Evolutionary conservation across 64 coral and sea anemone species (phyloP).

Genomic region (Orbicella faveolata): DNA sequence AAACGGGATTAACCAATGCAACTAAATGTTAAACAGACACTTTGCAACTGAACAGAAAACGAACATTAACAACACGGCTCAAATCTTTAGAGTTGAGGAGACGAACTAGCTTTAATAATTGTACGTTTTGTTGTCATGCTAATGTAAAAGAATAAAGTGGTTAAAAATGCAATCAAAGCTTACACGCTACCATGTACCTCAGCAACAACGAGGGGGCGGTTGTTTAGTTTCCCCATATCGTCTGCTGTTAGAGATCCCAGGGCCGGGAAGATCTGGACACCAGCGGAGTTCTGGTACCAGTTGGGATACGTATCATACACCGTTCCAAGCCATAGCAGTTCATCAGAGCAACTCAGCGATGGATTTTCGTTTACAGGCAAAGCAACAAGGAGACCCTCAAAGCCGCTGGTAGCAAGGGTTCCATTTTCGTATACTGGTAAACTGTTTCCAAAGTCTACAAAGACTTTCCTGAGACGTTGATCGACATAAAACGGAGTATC

Average conservation of each 20-base stretch:
- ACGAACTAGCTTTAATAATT: background rate
- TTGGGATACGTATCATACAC: background rate
- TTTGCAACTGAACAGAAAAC: too few relatives aligned
- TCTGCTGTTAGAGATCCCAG: background rate
- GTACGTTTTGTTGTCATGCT: background rate
- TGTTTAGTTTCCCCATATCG: background rate
- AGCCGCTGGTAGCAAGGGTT: background rate
- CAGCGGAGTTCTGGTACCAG: conserved; percentile 41
- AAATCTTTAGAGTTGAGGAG: too few relatives aligned
- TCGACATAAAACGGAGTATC: conserved; percentile 53
- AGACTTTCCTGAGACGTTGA: conserved; percentile 2
- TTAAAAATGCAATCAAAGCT: background rate
- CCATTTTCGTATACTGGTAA: conserved; percentile 24
- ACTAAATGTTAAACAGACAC: too few relatives aligned
- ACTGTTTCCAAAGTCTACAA: conserved; percentile 54
- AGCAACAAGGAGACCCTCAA: conserved; percentile 19
- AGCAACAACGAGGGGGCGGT: conserved; percentile 21
- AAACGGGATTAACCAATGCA: too few relatives aligned
- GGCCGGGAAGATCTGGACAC: conserved; percentile 25
- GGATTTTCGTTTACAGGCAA: background rate
- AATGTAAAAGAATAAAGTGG: background rate
- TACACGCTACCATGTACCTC: conserved; percentile 7
- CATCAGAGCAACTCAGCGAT: background rate
- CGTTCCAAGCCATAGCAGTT: conserved; percentile 23
- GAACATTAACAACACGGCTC: too few relatives aligned